These are phyloP conservation scores for Pangasius mekongensis DNA, from an alignment of 2,797 vertebrate genomes.

Conservation along the genomic window DNA sequence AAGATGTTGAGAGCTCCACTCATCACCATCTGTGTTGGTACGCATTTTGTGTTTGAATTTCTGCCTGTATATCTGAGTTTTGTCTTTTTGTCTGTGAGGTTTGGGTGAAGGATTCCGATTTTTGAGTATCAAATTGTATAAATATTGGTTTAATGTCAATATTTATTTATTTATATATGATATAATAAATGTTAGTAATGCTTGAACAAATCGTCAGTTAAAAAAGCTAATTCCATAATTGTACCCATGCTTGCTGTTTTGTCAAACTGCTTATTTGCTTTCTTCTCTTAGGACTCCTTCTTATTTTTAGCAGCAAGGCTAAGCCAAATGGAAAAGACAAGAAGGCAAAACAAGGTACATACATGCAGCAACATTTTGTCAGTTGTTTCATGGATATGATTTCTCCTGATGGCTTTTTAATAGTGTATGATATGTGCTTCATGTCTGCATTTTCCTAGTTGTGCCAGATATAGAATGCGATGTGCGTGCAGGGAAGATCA, in stretches of 20 bases:
- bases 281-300: constrained; percentile 76
- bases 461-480: constrained; percentile 90
- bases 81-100: neutral
- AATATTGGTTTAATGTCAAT: neutral
- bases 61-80: neutral
- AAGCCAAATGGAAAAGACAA: constrained; percentile 85
- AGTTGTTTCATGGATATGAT: neutral
- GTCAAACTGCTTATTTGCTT: neutral
- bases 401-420: neutral
- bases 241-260: neutral
- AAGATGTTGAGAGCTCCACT: constrained; percentile 71
- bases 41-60: constrained; percentile 27
- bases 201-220: neutral
- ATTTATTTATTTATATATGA: neutral
- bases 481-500: constrained; percentile 91
- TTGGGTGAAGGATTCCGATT: neutral
- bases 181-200: constrained; percentile 1
- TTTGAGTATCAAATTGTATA: neutral
- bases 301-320: constrained; percentile 76
- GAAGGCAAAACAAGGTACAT: constrained; percentile 87
- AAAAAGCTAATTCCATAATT: neutral
- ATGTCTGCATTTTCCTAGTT: constrained; percentile 69
- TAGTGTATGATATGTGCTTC: neutral
- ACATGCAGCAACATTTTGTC: neutral
- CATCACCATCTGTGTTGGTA: constrained; percentile 71